Conservation (phyloP, 2,113 vertebrate species). For the Sprattus sprattus region DNA sequence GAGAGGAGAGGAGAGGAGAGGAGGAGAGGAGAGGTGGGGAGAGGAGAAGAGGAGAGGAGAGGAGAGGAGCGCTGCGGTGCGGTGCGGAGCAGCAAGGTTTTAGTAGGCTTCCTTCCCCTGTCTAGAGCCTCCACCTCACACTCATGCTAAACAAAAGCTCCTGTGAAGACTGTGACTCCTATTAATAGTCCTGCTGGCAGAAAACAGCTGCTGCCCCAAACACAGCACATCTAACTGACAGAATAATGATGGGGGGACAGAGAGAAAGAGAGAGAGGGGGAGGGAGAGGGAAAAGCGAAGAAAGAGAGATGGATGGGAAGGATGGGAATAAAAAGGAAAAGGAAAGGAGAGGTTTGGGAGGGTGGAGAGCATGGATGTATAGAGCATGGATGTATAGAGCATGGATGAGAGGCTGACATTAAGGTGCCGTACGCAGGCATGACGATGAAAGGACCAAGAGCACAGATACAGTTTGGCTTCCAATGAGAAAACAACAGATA, state of each 20-base stretch:
- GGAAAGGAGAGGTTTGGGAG: slow-evolving; percentile 8
- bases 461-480: not conserved
- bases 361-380: too few species aligned
- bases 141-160: slow-evolving; percentile 44
- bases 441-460: slow-evolving; percentile 44
- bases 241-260: slow-evolving; percentile 61
- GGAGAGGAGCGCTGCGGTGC: too few species aligned
- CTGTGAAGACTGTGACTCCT: slow-evolving; percentile 57
- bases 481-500: too few species aligned
- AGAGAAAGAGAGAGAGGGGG: slow-evolving; percentile 39
- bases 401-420: slow-evolving; percentile 1
- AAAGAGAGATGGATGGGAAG: slow-evolving; percentile 33
- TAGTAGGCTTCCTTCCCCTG: not conserved
- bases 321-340: slow-evolving; percentile 11
- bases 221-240: slow-evolving; percentile 64
- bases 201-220: slow-evolving; percentile 72
- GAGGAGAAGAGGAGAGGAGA: too few species aligned
- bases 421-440: slow-evolving; percentile 29
- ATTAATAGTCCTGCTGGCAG: slow-evolving; percentile 71
- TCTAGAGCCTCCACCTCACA: not conserved
- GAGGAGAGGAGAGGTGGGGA: too few species aligned
- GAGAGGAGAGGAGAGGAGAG: not conserved
- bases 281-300: slow-evolving; percentile 41
- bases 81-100: not conserved
- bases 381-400: too few species aligned